Evolutionary conservation across 2,888 invertebrate genomes (phyloP).

Genomic region (Diogma glabrata): DNA sequence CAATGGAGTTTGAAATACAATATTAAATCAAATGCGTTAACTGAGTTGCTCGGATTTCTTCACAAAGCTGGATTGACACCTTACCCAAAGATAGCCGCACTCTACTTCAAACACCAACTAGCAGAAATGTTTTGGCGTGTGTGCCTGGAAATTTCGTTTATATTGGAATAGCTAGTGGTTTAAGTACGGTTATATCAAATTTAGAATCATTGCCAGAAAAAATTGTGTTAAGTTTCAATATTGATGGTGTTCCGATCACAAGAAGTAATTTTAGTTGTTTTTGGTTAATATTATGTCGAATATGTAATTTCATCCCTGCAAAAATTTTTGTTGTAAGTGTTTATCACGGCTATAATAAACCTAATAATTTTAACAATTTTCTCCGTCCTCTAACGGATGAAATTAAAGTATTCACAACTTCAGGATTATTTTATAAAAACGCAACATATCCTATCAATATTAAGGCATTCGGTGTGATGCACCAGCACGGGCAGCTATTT

Average conservation of each 20-base stretch:
- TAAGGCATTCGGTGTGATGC: conserved; percentile 2
- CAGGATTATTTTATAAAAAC: not conserved
- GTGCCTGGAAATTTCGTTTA: not conserved
- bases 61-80: not conserved
- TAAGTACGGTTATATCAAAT: not conserved
- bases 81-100: not conserved
- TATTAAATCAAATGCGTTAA: not conserved
- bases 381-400: not conserved
- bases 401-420: not conserved
- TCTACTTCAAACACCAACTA: not conserved
- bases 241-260: conserved; percentile 4
- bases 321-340: not conserved
- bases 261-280: not conserved
- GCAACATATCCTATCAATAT: not conserved
- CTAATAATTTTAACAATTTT: conserved; percentile 3
- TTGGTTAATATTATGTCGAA: not conserved
- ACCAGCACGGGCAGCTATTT: not conserved
- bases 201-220: not conserved
- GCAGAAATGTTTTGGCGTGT: not conserved
- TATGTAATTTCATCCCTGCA: not conserved
- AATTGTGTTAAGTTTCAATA: conserved; percentile 4
- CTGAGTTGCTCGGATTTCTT: not conserved
- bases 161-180: not conserved
- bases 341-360: conserved; percentile 6
- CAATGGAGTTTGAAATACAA: not conserved